Evolutionary conservation across 2,113 vertebrate genomes (phyloP).

Genomic region (Sphaerodactylus townsendi): DNA sequence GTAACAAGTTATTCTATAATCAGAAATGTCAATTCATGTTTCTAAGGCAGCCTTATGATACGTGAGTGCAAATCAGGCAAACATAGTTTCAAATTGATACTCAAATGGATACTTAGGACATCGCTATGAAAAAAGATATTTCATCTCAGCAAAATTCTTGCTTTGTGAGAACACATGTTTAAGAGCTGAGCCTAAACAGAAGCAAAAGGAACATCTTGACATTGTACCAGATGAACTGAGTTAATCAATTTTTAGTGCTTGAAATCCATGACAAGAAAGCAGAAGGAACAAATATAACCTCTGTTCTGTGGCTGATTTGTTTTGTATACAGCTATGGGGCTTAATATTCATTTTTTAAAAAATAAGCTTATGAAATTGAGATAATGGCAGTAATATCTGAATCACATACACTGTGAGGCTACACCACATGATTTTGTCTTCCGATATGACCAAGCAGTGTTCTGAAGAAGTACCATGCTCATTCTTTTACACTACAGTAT

Average conservation of each 20-base stretch:
- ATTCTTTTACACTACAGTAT: background rate
- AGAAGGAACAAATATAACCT: background rate
- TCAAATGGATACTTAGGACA: background rate
- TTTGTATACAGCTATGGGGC: background rate
- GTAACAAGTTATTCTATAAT: slow-evolving; percentile 24
- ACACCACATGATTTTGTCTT: background rate
- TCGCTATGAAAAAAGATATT: background rate
- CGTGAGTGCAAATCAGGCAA: background rate
- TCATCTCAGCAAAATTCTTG: background rate
- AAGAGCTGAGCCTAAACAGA: background rate
- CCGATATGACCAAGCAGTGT: background rate
- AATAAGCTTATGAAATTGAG: background rate
- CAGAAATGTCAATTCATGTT: background rate
- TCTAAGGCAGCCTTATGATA: background rate
- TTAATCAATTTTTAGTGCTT: background rate
- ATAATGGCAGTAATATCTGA: background rate
- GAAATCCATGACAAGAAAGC: background rate
- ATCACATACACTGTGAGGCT: background rate
- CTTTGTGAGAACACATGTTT: background rate
- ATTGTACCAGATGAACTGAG: background rate
- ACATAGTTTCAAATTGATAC: slow-evolving; percentile 1
- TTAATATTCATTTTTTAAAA: background rate
- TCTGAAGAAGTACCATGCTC: background rate
- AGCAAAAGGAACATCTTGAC: background rate
- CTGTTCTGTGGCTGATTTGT: background rate